Conservation (phyloP, 2,888 invertebrate species). For the Eudasyphora cyanicolor region DNA sequence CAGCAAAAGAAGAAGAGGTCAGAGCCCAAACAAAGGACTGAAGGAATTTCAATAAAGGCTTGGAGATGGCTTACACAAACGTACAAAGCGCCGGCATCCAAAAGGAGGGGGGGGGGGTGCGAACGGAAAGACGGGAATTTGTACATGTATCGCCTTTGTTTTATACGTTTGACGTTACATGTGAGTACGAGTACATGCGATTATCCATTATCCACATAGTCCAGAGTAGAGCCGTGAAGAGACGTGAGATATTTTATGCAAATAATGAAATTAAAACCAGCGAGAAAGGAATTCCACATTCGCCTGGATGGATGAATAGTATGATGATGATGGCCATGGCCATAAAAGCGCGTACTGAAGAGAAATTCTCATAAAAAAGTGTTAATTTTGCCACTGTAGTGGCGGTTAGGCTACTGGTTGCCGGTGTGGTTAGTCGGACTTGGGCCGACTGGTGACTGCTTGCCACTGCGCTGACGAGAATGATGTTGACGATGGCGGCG, state of each 20-base stretch:
- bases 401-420: constrained; percentile 64
- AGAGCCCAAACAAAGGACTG: constrained; percentile 37
- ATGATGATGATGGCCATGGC: constrained; percentile 35
- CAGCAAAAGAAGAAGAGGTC: not conserved
- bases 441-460: constrained; percentile 18
- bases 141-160: constrained; percentile 18
- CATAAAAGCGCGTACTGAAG: constrained; percentile 47
- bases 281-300: constrained; percentile 40
- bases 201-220: constrained; percentile 19
- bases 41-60: constrained; percentile 58
- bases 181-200: not conserved
- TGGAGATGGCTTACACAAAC: constrained; percentile 53
- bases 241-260: constrained; percentile 66
- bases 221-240: constrained; percentile 10
- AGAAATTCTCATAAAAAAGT: constrained; percentile 58
- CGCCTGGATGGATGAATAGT: constrained; percentile 20
- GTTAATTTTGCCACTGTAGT: constrained; percentile 55
- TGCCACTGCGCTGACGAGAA: constrained; percentile 48
- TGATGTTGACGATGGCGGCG: not conserved
- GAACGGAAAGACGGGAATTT: not conserved
- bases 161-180: too few species aligned
- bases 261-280: constrained; percentile 65
- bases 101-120: not conserved
- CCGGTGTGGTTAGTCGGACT: constrained; percentile 6
- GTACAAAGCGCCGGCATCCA: too few species aligned